Percentiles rank a stretch among this genome's conserved stretches.
phyloP scores from a whole-genome alignment of 1,140 invertebrate genomes.

The Cryptotermes secundus region DNA sequence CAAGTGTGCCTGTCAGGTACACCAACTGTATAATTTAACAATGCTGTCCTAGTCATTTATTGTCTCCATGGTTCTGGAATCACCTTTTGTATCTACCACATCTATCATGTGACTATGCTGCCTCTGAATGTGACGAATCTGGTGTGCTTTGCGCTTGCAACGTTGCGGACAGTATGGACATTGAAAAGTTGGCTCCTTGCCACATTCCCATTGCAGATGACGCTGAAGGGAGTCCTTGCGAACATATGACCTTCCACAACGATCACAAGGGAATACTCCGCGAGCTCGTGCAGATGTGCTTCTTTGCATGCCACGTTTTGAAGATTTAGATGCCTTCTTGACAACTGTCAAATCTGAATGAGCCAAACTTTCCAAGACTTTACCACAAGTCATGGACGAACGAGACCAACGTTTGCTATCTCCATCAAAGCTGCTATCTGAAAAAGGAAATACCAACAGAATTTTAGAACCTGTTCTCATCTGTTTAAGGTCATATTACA shows the following conservation, averaged over 20 bases:
- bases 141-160: constrained; percentile 60
- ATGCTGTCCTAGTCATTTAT: background rate
- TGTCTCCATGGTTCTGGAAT: background rate
- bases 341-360: background rate
- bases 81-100: background rate
- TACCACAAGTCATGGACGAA: constrained; percentile 24
- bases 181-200: constrained; percentile 64
- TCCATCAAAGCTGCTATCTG: background rate
- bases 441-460: background rate
- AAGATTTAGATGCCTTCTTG: background rate
- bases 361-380: background rate
- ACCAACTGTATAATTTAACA: background rate
- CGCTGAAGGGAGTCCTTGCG: constrained; percentile 66
- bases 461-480: background rate
- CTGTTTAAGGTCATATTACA: too few relatives aligned
- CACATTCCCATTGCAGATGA: constrained; percentile 67
- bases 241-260: constrained; percentile 64
- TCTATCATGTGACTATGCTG: constrained; percentile 50
- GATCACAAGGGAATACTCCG: constrained; percentile 56
- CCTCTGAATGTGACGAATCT: constrained; percentile 57
- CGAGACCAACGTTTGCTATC: constrained; percentile 18
- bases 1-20: background rate
- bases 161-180: constrained; percentile 59
- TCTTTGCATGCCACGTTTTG: background rate
- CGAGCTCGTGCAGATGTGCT: constrained; percentile 36